Percentiles rank a stretch among this genome's conserved stretches.
These are phyloP conservation scores for Nemapogon koenigi DNA, from an alignment of 2,888 invertebrate species.

Conservation along the genomic window DNA sequence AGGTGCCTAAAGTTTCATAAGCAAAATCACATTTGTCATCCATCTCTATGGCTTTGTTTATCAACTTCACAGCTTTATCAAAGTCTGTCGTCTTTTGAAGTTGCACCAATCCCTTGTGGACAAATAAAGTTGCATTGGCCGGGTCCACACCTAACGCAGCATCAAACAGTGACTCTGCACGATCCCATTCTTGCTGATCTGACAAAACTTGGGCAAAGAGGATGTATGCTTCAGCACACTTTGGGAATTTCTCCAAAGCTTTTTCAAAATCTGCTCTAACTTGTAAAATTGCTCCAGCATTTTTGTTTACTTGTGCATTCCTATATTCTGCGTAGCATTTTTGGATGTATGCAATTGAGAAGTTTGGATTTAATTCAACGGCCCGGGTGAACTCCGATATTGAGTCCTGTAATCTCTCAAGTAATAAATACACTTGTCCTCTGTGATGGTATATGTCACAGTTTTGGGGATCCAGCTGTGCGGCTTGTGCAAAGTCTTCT, in stretches of 20 bases:
- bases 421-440: conserved; percentile 84
- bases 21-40: conserved; percentile 95
- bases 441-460: conserved; percentile 93
- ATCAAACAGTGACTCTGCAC: conserved; percentile 83
- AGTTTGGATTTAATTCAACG: conserved; percentile 80
- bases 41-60: conserved; percentile 82
- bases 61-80: conserved; percentile 76
- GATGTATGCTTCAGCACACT: conserved; percentile 86
- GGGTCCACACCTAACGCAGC: conserved; percentile 84
- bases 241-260: conserved; percentile 80
- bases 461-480: conserved; percentile 77
- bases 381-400: conserved; percentile 84
- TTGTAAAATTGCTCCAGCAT: conserved; percentile 66
- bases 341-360: conserved; percentile 87
- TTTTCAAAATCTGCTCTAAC: conserved; percentile 77
- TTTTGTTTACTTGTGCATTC: conserved; percentile 67
- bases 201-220: conserved; percentile 90
- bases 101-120: conserved; percentile 84
- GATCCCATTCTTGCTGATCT: conserved; percentile 82
- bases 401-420: conserved; percentile 84
- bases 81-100: conserved; percentile 87
- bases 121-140: conserved; percentile 83
- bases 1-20: conserved; percentile 92
- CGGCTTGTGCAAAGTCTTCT: conserved; percentile 80
- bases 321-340: conserved; percentile 90